These are phyloP conservation scores for Xylocopa sonorina DNA, from an alignment of 1,140 invertebrate species.

Conservation along the genomic window DNA sequence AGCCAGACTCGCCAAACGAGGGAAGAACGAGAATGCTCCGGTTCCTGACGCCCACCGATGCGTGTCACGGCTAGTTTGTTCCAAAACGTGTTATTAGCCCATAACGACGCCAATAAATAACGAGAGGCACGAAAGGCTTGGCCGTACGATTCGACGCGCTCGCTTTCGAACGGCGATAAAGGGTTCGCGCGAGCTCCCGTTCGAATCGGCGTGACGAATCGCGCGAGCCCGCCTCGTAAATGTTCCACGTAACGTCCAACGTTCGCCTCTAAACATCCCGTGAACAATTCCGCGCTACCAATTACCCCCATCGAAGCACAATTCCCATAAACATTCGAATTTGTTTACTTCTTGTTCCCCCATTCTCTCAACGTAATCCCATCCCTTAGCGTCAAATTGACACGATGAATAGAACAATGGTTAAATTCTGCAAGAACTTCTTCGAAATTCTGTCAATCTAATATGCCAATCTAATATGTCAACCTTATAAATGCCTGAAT, in stretches of 20 bases:
- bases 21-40: slow-evolving; percentile 1
- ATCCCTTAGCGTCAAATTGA: too few relatives aligned
- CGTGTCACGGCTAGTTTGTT: slow-evolving; percentile 72
- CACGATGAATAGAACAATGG: too few relatives aligned
- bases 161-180: slow-evolving; percentile 74
- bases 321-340: too few relatives aligned
- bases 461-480: too few relatives aligned
- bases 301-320: not conserved
- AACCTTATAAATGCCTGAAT: too few relatives aligned
- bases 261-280: not conserved
- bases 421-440: not conserved
- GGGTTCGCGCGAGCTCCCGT: slow-evolving; percentile 70
- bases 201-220: slow-evolving; percentile 74
- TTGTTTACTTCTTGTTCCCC: too few relatives aligned
- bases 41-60: slow-evolving; percentile 36
- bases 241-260: slow-evolving; percentile 56
- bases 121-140: slow-evolving; percentile 72
- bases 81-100: slow-evolving; percentile 69
- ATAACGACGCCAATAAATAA: slow-evolving; percentile 79
- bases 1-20: not conserved
- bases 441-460: too few relatives aligned
- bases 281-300: not conserved
- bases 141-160: slow-evolving; percentile 70
- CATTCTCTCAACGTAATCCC: too few relatives aligned
- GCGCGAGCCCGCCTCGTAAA: slow-evolving; percentile 70